Conservation (phyloP, 2,113 vertebrate species). For the Corythornis madagascariensis region DNA sequence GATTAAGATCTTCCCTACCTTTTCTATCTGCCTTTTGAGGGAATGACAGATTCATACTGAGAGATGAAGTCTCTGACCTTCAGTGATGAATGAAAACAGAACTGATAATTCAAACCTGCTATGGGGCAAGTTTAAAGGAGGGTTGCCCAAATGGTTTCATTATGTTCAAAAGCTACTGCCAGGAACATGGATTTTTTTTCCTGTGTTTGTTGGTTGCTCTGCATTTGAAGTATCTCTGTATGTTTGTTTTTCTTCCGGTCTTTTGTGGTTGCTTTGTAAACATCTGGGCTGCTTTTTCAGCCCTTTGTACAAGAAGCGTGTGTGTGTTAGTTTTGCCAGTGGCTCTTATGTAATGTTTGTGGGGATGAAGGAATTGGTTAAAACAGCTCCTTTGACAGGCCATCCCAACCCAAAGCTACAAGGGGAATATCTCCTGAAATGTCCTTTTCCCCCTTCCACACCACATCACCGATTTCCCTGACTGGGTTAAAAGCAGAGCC, state of each 20-base stretch:
- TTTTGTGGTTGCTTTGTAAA: conserved; percentile 63
- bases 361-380: conserved; percentile 26
- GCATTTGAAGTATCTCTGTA: conserved; percentile 50
- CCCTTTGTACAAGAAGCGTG: conserved; percentile 10
- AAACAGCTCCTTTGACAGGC: conserved; percentile 30
- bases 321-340: conserved; percentile 23
- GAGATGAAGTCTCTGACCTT: conserved; percentile 21
- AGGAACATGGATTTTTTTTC: conserved; percentile 14
- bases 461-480: not conserved
- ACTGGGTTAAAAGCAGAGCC: not conserved
- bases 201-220: conserved; percentile 32
- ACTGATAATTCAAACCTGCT: conserved; percentile 52
- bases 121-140: conserved; percentile 38
- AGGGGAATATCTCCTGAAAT: not conserved
- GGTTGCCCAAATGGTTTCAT: conserved; percentile 53
- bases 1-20: not conserved
- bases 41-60: not conserved
- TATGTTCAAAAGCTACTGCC: conserved; percentile 53
- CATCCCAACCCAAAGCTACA: not conserved
- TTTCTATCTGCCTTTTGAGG: not conserved
- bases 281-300: conserved; percentile 52
- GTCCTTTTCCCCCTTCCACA: not conserved
- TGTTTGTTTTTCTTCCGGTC: conserved; percentile 64
- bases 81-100: conserved; percentile 48
- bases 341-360: conserved; percentile 25